Evolutionary conservation across 2,113 vertebrate species (phyloP).

Genomic region (Lophura nycthemera): DNA sequence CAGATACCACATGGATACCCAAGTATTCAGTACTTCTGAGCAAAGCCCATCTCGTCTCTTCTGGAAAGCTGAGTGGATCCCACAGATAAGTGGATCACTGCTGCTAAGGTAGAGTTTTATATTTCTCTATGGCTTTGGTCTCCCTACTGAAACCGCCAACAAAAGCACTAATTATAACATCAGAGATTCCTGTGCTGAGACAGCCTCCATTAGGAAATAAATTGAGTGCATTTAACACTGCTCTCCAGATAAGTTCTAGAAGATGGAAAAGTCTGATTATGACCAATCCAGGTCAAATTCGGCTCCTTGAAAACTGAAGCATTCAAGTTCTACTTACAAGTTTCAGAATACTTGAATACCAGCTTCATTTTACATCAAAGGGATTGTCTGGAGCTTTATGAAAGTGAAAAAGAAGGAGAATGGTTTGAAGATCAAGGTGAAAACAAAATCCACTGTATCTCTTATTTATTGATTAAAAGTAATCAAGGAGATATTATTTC

Average conservation of each 20-base stretch:
- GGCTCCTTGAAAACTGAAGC: not conserved
- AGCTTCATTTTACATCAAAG: not conserved
- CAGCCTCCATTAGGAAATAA: not conserved
- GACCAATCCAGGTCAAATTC: not conserved
- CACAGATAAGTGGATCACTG: not conserved
- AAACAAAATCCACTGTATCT: not conserved
- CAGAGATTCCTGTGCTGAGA: not conserved
- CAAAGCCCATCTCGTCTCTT: not conserved
- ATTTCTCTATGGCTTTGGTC: not conserved
- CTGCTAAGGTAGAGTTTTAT: not conserved
- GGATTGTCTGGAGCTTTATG: not conserved
- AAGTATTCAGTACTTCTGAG: not conserved
- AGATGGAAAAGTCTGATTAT: not conserved
- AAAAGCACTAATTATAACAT: not conserved
- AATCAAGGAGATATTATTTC: not conserved
- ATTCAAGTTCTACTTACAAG: not conserved
- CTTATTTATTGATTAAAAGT: not conserved
- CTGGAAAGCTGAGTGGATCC: not conserved
- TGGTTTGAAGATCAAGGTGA: not conserved
- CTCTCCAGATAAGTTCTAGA: not conserved
- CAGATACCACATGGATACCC: not conserved
- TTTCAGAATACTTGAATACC: not conserved
- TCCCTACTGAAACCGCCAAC: not conserved
- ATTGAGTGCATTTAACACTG: not conserved
- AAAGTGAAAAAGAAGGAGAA: not conserved